A percentile compares a stretch with the other conserved stretches of the same genome.
These are phyloP conservation scores for Petrolisthes manimaculis DNA, from an alignment of 2,888 invertebrate species.

Conservation along the genomic window DNA sequence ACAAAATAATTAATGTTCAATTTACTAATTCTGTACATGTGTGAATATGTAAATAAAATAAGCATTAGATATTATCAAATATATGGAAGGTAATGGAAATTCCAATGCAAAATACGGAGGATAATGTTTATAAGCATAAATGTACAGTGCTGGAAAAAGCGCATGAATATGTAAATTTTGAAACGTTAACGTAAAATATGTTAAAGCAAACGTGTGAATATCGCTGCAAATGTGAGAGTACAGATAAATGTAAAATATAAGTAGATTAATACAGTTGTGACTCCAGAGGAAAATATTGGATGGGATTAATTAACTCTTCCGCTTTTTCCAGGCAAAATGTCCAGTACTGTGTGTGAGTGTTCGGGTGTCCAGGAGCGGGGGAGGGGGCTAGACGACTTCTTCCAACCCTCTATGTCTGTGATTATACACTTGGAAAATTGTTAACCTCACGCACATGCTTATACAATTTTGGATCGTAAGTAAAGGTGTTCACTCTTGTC, in stretches of 20 bases:
- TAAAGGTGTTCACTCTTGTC: no score
- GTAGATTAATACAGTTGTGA: constrained; percentile 7
- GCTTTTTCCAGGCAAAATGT: no score
- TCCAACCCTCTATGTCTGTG: no score
- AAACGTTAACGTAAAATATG: constrained; percentile 13
- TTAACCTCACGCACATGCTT: no score
- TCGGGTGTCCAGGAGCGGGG: no score
- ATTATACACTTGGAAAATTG: no score
- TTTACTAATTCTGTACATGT: no score
- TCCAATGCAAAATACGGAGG: constrained; percentile 1
- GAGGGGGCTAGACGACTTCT: no score
- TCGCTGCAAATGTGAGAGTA: constrained; percentile 8
- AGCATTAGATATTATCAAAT: neutral
- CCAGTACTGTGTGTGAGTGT: no score
- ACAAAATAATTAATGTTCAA: no score
- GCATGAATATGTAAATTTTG: neutral
- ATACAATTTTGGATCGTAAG: no score
- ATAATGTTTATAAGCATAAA: constrained; percentile 12
- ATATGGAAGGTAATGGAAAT: constrained; percentile 4
- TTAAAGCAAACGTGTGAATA: constrained; percentile 10
- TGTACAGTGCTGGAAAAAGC: constrained; percentile 6
- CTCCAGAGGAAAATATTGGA: constrained; percentile 1
- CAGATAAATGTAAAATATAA: constrained; percentile 12
- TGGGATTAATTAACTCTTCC: neutral
- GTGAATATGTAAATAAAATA: no score